Evolutionary conservation across 2,888 invertebrate species (phyloP).

Genomic region (Meloe dianella): DNA sequence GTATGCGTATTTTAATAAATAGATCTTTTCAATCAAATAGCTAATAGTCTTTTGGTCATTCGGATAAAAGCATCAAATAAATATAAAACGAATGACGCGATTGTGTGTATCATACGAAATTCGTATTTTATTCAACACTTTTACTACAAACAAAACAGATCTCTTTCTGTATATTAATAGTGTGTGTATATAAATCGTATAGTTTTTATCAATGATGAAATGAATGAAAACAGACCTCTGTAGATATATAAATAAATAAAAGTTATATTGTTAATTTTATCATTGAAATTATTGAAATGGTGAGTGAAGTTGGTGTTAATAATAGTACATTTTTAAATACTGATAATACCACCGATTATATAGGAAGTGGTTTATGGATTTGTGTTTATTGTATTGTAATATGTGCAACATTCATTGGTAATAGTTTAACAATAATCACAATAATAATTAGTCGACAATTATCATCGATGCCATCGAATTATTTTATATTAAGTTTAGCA

Average conservation of each 20-base stretch:
- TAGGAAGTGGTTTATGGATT: constrained; percentile 61
- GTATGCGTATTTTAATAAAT: not conserved
- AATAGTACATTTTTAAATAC: not conserved
- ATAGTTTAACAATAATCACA: constrained; percentile 77
- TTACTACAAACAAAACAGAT: not conserved
- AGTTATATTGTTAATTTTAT: constrained; percentile 5
- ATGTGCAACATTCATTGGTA: constrained; percentile 73
- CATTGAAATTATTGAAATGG: constrained; percentile 11
- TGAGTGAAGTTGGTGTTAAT: not conserved
- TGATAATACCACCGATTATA: constrained; percentile 2
- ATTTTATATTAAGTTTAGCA: constrained; percentile 79
- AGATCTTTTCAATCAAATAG: not conserved
- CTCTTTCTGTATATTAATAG: not conserved
- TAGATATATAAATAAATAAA: not conserved
- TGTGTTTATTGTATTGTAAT: constrained; percentile 71
- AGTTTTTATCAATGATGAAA: not conserved
- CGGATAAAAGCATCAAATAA: not conserved
- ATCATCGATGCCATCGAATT: constrained; percentile 74
- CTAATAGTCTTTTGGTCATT: not conserved
- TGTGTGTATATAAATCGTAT: not conserved
- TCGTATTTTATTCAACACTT: constrained; percentile 21
- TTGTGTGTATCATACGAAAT: constrained; percentile 21
- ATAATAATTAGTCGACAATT: constrained; percentile 73
- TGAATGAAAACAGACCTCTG: not conserved
- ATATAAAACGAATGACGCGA: constrained; percentile 22